Evolutionary conservation across 2,113 vertebrate species (phyloP).

Genomic region (Rhodinocichla rosea): DNA sequence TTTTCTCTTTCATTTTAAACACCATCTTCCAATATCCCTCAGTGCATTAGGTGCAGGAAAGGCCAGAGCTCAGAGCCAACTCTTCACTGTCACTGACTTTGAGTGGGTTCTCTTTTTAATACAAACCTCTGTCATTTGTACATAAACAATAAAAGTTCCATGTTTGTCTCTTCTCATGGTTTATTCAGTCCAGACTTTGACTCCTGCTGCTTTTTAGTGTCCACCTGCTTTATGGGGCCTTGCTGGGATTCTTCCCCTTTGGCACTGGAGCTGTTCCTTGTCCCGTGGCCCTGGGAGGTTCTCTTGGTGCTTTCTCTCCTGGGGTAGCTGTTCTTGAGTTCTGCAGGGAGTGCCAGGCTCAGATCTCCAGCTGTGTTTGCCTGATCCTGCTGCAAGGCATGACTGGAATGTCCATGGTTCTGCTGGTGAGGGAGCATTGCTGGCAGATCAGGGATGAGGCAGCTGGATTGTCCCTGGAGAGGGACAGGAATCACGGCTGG

Average conservation of each 20-base stretch:
- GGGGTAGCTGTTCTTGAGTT: not conserved
- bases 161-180: slow-evolving; percentile 44
- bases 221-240: not conserved
- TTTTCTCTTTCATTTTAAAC: not conserved
- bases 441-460: not conserved
- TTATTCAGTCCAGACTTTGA: slow-evolving; percentile 1
- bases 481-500: accelerated
- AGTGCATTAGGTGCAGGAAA: not conserved
- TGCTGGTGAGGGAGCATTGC: not conserved
- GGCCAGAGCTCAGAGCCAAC: slow-evolving; percentile 16
- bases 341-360: not conserved
- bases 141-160: slow-evolving; percentile 71
- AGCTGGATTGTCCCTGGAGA: not conserved
- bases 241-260: not conserved
- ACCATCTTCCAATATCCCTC: not conserved
- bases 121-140: slow-evolving; percentile 66
- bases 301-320: not conserved
- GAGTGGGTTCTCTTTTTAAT: slow-evolving; percentile 59
- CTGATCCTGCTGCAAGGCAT: not conserved
- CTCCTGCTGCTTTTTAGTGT: not conserved
- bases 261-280: not conserved
- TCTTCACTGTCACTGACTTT: not conserved
- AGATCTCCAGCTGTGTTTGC: not conserved
- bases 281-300: not conserved
- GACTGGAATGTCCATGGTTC: not conserved